Evolutionary conservation across 1,140 invertebrate genomes (phyloP).

Genomic region (Pseudomyrmex pallidus): DNA sequence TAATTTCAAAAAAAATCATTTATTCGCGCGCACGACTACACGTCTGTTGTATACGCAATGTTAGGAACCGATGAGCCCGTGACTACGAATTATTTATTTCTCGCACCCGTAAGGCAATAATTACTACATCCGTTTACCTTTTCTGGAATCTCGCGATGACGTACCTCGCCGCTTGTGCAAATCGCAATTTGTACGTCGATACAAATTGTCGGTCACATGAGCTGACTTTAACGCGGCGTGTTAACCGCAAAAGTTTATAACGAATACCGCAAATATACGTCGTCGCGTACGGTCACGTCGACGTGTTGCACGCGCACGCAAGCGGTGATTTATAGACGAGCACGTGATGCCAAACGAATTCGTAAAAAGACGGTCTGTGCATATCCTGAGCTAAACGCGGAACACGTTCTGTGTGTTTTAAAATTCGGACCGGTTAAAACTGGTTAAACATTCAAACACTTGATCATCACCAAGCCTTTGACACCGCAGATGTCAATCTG

Average conservation of each 20-base stretch:
- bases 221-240: neutral
- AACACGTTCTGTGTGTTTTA: neutral
- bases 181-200: conserved; percentile 41
- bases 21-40: neutral
- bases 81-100: conserved; percentile 1
- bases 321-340: conserved; percentile 13
- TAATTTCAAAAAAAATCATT: too few species aligned
- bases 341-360: conserved; percentile 35
- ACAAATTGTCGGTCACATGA: conserved; percentile 60
- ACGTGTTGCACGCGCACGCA: conserved; percentile 7
- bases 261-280: conserved; percentile 24
- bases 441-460: conserved; percentile 10
- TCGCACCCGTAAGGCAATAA: neutral
- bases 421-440: conserved; percentile 11
- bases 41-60: neutral
- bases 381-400: neutral
- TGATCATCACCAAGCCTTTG: neutral
- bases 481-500: conserved; percentile 15
- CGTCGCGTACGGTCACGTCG: neutral
- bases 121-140: conserved; percentile 7
- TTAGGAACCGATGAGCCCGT: conserved; percentile 1
- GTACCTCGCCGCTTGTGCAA: conserved; percentile 28
- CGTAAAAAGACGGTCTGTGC: conserved; percentile 7
- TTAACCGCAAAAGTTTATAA: conserved; percentile 51
- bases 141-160: conserved; percentile 39